Percentiles rank a stretch among this genome's conserved stretches.
These are phyloP conservation scores for Chorisops tibialis DNA, from an alignment of 2,888 invertebrate species.

Conservation along the genomic window DNA sequence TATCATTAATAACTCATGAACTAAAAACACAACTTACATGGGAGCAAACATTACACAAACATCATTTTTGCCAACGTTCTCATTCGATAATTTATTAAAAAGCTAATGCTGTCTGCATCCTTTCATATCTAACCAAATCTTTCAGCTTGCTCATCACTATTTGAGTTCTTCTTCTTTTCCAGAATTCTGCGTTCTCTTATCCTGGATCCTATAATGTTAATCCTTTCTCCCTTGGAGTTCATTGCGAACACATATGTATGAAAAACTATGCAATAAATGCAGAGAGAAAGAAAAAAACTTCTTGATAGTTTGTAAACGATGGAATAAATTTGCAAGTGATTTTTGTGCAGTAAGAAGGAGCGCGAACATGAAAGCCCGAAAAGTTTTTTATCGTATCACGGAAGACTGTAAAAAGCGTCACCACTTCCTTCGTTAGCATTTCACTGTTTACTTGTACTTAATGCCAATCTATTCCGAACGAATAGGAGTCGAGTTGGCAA, in stretches of 20 bases:
- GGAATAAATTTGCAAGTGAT: background rate
- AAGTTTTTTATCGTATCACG: background rate
- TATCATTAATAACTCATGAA: no score
- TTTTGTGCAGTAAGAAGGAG: background rate
- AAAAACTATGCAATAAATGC: no score
- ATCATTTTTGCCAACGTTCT: no score
- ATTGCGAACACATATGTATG: background rate
- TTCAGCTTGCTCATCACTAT: background rate
- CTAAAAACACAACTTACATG: no score
- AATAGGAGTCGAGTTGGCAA: no score
- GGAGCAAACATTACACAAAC: no score
- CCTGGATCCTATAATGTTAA: background rate
- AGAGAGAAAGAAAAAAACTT: background rate
- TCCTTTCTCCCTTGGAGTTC: background rate
- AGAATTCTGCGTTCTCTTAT: background rate
- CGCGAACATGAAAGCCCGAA: background rate
- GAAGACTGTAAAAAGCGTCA: background rate
- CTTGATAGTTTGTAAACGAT: conserved; percentile 1
- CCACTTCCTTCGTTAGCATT: background rate
- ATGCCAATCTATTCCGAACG: background rate
- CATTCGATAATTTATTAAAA: conserved; percentile 11
- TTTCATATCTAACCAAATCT: background rate
- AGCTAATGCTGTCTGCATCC: background rate
- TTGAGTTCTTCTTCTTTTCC: background rate
- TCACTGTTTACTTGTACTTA: background rate